Evolutionary conservation across 2,888 invertebrate genomes (phyloP).

Genomic region (Ypsolopha sequella): DNA sequence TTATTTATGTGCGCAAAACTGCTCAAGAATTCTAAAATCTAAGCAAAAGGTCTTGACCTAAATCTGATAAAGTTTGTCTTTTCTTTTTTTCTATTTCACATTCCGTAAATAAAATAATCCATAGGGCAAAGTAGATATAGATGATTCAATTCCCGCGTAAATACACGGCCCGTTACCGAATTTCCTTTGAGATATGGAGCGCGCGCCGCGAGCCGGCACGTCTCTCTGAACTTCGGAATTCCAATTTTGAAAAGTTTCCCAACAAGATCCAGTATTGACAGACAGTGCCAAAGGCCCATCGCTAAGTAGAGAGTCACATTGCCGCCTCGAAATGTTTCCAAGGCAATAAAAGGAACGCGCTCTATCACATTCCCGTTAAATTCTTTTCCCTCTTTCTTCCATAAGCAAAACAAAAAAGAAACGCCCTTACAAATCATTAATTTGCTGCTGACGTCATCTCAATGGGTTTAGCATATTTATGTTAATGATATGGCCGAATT

Average conservation of each 20-base stretch:
- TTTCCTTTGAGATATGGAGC: slow-evolving; percentile 57
- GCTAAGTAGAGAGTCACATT: slow-evolving; percentile 27
- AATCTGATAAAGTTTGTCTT: too few species aligned
- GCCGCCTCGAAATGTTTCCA: not conserved
- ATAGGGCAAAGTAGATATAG: slow-evolving; percentile 46
- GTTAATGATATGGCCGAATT: slow-evolving; percentile 3
- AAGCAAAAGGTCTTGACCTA: too few species aligned
- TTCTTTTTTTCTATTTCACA: slow-evolving; percentile 39
- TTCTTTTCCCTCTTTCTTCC: not conserved
- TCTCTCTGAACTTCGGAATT: slow-evolving; percentile 64
- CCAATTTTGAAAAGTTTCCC: slow-evolving; percentile 69
- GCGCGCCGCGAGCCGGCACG: slow-evolving; percentile 52
- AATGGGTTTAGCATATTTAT: slow-evolving; percentile 8
- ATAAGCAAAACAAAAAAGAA: not conserved
- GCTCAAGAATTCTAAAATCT: too few species aligned
- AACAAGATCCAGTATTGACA: slow-evolving; percentile 64
- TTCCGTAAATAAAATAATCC: slow-evolving; percentile 53
- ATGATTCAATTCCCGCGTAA: slow-evolving; percentile 55
- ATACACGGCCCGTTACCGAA: slow-evolving; percentile 59
- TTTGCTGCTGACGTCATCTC: slow-evolving; percentile 5
- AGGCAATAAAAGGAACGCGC: not conserved
- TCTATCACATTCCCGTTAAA: not conserved
- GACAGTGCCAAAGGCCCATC: slow-evolving; percentile 53
- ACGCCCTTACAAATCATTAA: not conserved
- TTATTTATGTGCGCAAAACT: too few species aligned